Evolutionary conservation across 2,888 invertebrate species (phyloP).

Genomic region (Stenodera caucasica): DNA sequence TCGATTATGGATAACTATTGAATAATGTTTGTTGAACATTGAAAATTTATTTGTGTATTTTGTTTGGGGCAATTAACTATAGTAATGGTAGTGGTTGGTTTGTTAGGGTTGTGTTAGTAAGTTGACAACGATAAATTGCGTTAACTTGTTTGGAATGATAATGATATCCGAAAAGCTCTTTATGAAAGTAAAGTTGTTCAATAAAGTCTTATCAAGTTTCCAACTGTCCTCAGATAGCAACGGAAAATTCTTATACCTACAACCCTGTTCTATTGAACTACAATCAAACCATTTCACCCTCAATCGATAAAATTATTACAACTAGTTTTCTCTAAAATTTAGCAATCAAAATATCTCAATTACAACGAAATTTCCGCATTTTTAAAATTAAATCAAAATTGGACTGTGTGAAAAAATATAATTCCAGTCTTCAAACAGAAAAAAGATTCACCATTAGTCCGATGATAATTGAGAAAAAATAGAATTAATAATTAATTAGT

Average conservation of each 20-base stretch:
- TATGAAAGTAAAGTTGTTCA: slow-evolving; percentile 35
- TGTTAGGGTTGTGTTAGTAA: neutral
- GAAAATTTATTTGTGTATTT: neutral
- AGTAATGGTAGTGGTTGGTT: neutral
- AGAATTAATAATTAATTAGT: neutral
- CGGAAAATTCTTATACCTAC: neutral
- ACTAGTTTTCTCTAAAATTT: no score
- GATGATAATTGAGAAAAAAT: no score
- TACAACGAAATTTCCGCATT: no score
- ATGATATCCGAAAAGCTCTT: slow-evolving; percentile 26
- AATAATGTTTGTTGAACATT: neutral
- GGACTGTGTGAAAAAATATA: no score
- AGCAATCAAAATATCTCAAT: no score
- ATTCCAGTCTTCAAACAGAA: no score
- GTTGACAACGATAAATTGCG: slow-evolving; percentile 15
- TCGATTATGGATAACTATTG: neutral
- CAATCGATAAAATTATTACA: no score
- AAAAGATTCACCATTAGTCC: no score
- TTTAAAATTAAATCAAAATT: no score
- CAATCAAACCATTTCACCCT: no score
- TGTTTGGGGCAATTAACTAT: neutral
- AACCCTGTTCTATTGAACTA: no score
- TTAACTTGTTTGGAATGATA: slow-evolving; percentile 19
- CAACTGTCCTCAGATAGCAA: slow-evolving; percentile 34
- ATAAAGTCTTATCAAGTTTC: slow-evolving; percentile 38